Evolutionary conservation across 2,113 vertebrate genomes (phyloP).

Genomic region (Rhinichthys klamathensis): DNA sequence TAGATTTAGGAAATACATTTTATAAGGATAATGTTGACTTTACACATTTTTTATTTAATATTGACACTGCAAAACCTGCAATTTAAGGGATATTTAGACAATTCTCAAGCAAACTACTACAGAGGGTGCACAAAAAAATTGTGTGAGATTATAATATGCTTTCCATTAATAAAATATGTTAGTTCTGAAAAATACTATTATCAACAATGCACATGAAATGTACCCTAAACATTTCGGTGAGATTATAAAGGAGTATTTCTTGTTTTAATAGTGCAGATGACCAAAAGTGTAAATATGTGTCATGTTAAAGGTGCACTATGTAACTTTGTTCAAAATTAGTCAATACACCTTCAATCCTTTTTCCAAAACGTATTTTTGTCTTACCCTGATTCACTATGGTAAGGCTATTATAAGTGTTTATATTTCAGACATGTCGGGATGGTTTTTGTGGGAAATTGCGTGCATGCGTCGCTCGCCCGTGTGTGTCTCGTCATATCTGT

Average conservation of each 20-base stretch:
- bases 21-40: not conserved
- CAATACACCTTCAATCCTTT: no score
- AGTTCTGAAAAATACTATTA: not conserved
- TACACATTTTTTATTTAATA: not conserved
- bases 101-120: not conserved
- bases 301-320: no score
- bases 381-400: no score
- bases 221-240: not conserved
- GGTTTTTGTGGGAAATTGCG: no score
- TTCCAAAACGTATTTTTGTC: no score
- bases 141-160: not conserved
- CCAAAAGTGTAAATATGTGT: not conserved
- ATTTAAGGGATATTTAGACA: not conserved
- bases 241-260: not conserved
- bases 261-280: not conserved
- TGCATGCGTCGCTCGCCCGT: no score
- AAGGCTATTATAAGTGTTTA: no score
- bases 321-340: no score
- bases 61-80: not conserved
- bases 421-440: no score
- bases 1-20: not conserved
- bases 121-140: not conserved
- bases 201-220: not conserved
- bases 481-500: no score
- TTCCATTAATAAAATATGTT: not conserved